These are phyloP conservation scores for Melitaea athalia DNA, from an alignment of 2,888 invertebrate genomes.

Conservation along the genomic window DNA sequence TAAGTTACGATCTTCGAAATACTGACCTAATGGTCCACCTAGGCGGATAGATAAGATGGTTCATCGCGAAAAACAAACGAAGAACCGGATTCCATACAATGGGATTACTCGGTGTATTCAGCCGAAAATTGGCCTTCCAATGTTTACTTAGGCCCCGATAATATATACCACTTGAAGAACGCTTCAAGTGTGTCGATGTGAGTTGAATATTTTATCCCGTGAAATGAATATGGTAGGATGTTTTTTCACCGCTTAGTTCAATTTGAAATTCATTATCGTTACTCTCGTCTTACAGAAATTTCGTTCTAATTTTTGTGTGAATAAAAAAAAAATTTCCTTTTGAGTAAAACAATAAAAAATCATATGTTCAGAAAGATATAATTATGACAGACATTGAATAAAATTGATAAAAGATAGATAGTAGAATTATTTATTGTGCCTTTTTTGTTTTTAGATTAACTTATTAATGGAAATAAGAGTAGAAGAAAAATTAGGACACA, in stretches of 20 bases:
- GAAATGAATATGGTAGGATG: not conserved
- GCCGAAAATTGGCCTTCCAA: constrained; percentile 35
- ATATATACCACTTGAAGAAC: constrained; percentile 33
- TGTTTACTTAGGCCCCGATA: constrained; percentile 38
- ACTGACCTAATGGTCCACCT: constrained; percentile 70
- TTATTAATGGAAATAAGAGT: too few relatives aligned
- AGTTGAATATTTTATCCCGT: constrained; percentile 23
- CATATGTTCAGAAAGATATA: too few relatives aligned
- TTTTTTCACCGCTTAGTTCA: not conserved
- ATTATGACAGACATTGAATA: too few relatives aligned
- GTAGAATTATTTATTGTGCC: too few relatives aligned
- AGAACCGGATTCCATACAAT: constrained; percentile 31
- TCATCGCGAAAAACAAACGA: constrained; percentile 32
- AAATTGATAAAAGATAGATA: too few relatives aligned
- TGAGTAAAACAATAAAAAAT: too few relatives aligned
- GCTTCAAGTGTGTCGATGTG: constrained; percentile 32
- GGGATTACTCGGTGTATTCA: constrained; percentile 35
- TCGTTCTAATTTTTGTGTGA: too few relatives aligned
- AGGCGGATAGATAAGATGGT: constrained; percentile 67
- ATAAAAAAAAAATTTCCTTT: too few relatives aligned
- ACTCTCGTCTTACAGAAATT: too few relatives aligned
- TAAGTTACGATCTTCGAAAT: constrained; percentile 72
- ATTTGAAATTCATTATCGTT: not conserved
- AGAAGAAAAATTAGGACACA: too few relatives aligned
- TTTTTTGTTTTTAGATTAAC: too few relatives aligned